Conservation (phyloP, 2,113 vertebrate species). For the Dicerorhinus sumatrensis region DNA sequence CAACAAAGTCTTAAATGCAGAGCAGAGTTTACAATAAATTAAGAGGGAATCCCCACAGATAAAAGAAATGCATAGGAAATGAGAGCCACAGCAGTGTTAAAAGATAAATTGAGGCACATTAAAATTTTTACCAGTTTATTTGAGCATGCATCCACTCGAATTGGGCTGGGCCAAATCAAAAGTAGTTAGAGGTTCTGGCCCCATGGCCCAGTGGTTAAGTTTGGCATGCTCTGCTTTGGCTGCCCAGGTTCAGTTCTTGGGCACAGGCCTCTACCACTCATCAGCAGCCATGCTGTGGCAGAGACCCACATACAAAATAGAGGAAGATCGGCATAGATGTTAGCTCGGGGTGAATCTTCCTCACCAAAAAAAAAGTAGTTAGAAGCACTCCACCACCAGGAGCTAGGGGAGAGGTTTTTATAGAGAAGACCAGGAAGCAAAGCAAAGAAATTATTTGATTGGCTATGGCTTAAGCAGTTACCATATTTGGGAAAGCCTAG, state of each 20-base stretch:
- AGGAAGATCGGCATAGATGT: too few species aligned
- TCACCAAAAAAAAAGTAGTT: not conserved
- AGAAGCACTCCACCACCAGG: not conserved
- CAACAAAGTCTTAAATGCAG: not conserved
- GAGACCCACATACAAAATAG: too few species aligned
- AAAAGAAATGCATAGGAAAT: not conserved
- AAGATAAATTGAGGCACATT: not conserved
- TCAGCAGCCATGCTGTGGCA: too few species aligned
- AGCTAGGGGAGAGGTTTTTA: not conserved
- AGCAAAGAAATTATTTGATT: not conserved
- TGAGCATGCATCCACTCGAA: not conserved
- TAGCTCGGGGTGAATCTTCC: too few species aligned
- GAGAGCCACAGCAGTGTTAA: not conserved
- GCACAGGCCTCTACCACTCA: too few species aligned
- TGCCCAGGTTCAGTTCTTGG: too few species aligned
- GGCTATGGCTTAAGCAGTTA: not conserved
- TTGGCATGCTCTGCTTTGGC: too few species aligned
- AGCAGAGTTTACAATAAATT: slow-evolving; percentile 19
- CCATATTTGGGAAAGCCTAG: not conserved
- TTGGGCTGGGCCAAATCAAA: not conserved
- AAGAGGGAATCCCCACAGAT: not conserved
- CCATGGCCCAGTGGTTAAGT: too few species aligned
- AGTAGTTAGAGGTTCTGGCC: not conserved
- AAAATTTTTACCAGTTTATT: not conserved
- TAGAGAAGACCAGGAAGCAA: not conserved